Base-by-base conservation (phyloP, 2,113 vertebrate genomes). In the Donacobius atricapilla region DNA sequence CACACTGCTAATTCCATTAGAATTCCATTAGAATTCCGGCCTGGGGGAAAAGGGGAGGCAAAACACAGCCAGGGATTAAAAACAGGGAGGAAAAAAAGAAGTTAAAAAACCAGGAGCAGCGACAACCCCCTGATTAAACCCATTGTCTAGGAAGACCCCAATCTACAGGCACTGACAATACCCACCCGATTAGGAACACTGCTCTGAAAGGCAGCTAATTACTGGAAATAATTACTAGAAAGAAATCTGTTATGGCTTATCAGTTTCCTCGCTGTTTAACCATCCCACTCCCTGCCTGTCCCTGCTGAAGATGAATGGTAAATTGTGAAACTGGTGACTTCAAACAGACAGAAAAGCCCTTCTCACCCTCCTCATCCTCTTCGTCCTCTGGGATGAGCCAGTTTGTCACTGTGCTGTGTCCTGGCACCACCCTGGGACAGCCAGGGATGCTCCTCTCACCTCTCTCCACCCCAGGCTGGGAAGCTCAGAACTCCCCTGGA, bases 151-250 rank as follows among this genome's bases (percentile, higher is more conserved):
- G 82, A 84, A 79, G 91, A 82, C 76, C 50, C 40, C 71, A 87
- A 83, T 68, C 68, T 85, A 72, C 63, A 86, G 48, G 63, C 73
- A 3, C 92, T 89, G 85, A 95, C 94, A 96, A 96, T 97, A 65
- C 88, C 47, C 92, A 65, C 85, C 50, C 85, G 94, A 97, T 96
- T 94, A 96, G 92, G 58, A 94, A 76, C 87, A 77, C 71, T 73
- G 83, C 87, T 95, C 91, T 96, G 95, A 97, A 97, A 97, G 95
- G 95, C 68, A 97, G 95, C 92, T 96, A 97, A 97, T 97, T 96
- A 96, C 95, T 87, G 92, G 94, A 96, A 97, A 96, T 95, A 97
- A 97, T 97, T 96, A 96, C 96, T 90, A 92, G 90, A 97, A 96
- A 93, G 92, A 93, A 96, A 96, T 96, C 94, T 94, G 66, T 96